phyloP scores from a whole-genome alignment of 2,797 vertebrate species.

The Phataginus tricuspis region DNA sequence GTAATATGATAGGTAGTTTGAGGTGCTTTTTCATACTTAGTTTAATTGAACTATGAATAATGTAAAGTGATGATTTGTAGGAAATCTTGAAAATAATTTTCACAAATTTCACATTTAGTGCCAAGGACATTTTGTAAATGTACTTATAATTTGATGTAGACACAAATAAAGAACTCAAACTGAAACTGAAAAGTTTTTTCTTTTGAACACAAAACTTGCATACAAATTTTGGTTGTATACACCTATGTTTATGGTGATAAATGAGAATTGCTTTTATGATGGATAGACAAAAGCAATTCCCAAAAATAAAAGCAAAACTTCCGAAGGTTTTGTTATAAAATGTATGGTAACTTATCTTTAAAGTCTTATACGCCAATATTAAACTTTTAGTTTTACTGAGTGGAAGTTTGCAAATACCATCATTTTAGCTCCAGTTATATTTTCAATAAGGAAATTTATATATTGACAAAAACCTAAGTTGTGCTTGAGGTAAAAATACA shows the following conservation, averaged over 20 bases:
- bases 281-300: background rate
- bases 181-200: constrained; percentile 24
- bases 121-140: constrained; percentile 39
- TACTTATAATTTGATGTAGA: constrained; percentile 68
- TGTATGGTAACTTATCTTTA: background rate
- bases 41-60: constrained; percentile 59
- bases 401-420: background rate
- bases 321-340: background rate
- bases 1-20: background rate
- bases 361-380: background rate
- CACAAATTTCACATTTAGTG: constrained; percentile 45
- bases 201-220: constrained; percentile 26
- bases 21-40: constrained; percentile 46
- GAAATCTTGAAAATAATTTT: constrained; percentile 64
- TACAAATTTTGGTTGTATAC: background rate
- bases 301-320: constrained; percentile 2
- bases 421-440: background rate
- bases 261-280: constrained; percentile 51
- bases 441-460: background rate
- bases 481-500: background rate
- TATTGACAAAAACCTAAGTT: background rate
- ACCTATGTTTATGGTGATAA: constrained; percentile 38
- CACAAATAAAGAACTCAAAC: constrained; percentile 20
- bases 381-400: background rate
- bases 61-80: background rate